A percentile compares a stretch with the other conserved stretches of the same genome.
phyloP scores from a whole-genome alignment of 1,140 invertebrate species.

The Elysia chlorotica region DNA sequence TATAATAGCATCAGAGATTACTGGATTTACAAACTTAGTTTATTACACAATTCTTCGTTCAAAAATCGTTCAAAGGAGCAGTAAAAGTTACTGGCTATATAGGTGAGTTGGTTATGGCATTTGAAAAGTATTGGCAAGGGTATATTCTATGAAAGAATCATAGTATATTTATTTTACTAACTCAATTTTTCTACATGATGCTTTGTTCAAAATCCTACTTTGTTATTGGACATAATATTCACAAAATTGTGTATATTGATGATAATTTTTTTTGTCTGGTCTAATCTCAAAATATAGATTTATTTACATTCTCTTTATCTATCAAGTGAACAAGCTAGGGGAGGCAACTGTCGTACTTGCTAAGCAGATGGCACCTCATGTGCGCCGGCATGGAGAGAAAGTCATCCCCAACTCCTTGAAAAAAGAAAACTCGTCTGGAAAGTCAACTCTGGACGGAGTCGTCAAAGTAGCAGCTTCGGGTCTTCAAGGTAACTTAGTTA shows the following conservation, averaged over 20 bases:
- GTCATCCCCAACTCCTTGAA: constrained; percentile 66
- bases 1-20: too few relatives aligned
- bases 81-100: constrained; percentile 62
- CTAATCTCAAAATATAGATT: too few relatives aligned
- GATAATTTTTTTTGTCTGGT: constrained; percentile 22
- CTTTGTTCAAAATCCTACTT: too few relatives aligned
- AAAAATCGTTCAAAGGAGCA: too few relatives aligned
- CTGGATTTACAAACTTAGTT: too few relatives aligned
- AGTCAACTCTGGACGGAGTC: constrained; percentile 68
- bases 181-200: too few relatives aligned
- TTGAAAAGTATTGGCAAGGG: too few relatives aligned
- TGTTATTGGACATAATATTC: too few relatives aligned
- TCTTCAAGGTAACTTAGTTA: constrained; percentile 65
- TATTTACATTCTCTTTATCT: too few relatives aligned
- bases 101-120: constrained; percentile 43
- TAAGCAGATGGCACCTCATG: constrained; percentile 70
- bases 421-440: constrained; percentile 66
- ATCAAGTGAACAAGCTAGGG: constrained; percentile 71
- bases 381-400: constrained; percentile 69
- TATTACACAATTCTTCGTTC: too few relatives aligned
- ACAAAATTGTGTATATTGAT: background rate
- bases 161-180: too few relatives aligned
- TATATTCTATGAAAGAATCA: too few relatives aligned
- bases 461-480: constrained; percentile 73
- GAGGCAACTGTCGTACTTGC: constrained; percentile 70